Conservation (phyloP, 2,113 vertebrate species). For the Chascanopsetta lugubris region DNA sequence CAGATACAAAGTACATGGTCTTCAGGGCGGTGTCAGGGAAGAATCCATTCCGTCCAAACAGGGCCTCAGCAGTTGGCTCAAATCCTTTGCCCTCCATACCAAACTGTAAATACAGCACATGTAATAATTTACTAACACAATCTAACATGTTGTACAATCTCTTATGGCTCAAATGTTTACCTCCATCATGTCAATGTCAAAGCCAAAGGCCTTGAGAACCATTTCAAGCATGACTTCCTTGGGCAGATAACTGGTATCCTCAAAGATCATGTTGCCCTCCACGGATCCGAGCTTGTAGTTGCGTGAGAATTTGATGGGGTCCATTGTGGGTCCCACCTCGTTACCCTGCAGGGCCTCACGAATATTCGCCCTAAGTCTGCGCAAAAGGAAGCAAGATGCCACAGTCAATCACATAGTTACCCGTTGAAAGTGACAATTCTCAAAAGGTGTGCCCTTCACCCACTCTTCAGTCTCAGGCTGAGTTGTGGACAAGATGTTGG, state of each 20-base stretch:
- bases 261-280: constrained; percentile 91
- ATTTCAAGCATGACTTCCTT: constrained; percentile 92
- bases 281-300: constrained; percentile 88
- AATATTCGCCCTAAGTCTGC: constrained; percentile 84
- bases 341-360: constrained; percentile 81
- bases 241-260: constrained; percentile 86
- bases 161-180: constrained; percentile 70
- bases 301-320: constrained; percentile 86
- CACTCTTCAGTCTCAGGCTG: constrained; percentile 81
- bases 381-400: background rate
- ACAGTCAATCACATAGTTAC: background rate
- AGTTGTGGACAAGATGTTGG: constrained; percentile 88
- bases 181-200: constrained; percentile 89
- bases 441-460: too few relatives aligned
- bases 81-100: constrained; percentile 91
- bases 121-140: background rate
- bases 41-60: constrained; percentile 92
- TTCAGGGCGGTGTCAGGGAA: constrained; percentile 90
- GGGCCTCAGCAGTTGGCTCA: constrained; percentile 89
- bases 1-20: constrained; percentile 88
- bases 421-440: too few relatives aligned
- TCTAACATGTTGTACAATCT: background rate
- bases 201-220: constrained; percentile 86
- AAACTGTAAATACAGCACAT: constrained; percentile 76
- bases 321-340: constrained; percentile 78